Base-by-base conservation (phyloP, 2,888 invertebrate species). In the Gymnosoma rotundatum region DNA sequence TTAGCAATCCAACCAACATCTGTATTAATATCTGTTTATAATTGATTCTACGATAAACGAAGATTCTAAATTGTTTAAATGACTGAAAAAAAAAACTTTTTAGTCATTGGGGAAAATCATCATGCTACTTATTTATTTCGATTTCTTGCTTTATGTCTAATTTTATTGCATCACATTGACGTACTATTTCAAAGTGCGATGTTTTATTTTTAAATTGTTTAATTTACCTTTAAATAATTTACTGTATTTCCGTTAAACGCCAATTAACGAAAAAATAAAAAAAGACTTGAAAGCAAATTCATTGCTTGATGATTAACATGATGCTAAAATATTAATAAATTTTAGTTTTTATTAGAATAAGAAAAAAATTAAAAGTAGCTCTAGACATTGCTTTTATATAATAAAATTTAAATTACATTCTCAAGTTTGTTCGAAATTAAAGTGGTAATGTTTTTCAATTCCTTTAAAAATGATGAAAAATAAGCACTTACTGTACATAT, bases 31-130 rank as follows among this genome's bases (percentile, higher is more conserved):
- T 72, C 48, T 64, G 21, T 64, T 48, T 64, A 58, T 18, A 36
- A 2, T 14, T 21, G 16, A 66, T 18, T 21, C 20, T 66, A 18
- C 45, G 52, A 61, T 45, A 7, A 20, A 58, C 42, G 45, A 20
- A 21, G 32, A 32, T 16, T 54, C 54, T 14, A 73, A 74, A 52
- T 76, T 66, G 38, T 56, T 63, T 72, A 18, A 36, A 70, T 75
- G 64, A 64, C 75, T 81, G 36, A 74, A 63, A 42, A 42, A 42
- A 21, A 73, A 73, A 60, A 66, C 66, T 20, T 70, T 67, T 64
- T 21, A 66, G 20, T 52, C 75, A 75, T 75, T 75, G 56, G 52
- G 56, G 58, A 69, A 81, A 75, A 70, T 76, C 63, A 70, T 75
- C 42, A 36, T 21, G 20, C 63, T 48, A n/a, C 54, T 70, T 72